Evolutionary conservation across 2,113 vertebrate species (phyloP), one percentile per base, ranked within the genome.

Genomic region (Petromus typicus): DNA sequence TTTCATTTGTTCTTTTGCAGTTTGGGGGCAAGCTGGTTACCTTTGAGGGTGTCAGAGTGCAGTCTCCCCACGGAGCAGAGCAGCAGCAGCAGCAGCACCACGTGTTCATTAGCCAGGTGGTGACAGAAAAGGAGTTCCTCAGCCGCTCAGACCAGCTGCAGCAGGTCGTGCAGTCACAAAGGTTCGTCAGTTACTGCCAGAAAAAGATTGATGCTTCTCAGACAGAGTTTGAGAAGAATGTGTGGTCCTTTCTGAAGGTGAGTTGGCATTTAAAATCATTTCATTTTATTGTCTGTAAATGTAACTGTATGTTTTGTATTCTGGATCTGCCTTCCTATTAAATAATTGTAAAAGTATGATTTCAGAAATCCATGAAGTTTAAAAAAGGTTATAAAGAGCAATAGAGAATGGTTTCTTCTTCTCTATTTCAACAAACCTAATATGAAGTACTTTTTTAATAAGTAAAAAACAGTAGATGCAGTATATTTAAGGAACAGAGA

Each of bases 171-270:
- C 98, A 97, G 56, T 98, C 99, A 0, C 99, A 99, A 71, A 98
- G 98, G 45, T 99, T 99, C 20, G 93, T 98, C 95, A 98, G 57
- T 23, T 99, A 99, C 96, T 99, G 99, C 98, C 99, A 99, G 98
- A 98, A 97, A 57, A 99, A 99, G 98, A 98, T 99, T 0, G 98
- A 99, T 17, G 98, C 95, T 3, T 98, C 99, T 16, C 99, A 97
- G 88, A 99, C 99, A 1, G 98, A 99, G 94, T 99, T 99, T 92
- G 99, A 99, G 92, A 99, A 98, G 95, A 99, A 99, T 0, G 98
- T 99, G 18, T 99, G 99, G 99, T 99, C 99, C 85, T 99, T 99
- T 96, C 96, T 99, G 90, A 99, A 99, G 99, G 99, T 99, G 80
- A 40, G 5, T 91, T 91, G 86, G 2, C 37, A 80, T 84, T 76